Evolutionary conservation across 2,888 invertebrate genomes (phyloP), one percentile per base, ranked within the genome.

Genomic region (Nymphalis urticae): DNA sequence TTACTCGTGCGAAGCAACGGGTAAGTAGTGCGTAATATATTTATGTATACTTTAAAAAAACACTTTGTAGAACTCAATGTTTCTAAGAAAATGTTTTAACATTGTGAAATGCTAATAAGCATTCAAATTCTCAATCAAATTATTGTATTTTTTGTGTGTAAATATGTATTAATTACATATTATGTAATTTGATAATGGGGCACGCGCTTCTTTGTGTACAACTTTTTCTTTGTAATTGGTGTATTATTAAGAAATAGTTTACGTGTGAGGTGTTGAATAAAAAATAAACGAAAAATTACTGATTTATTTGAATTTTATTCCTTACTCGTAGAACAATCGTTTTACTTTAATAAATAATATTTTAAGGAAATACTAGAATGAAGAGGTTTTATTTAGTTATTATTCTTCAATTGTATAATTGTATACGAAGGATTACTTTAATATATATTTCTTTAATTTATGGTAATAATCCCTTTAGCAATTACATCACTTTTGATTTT

Each of bases 191-290:
- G 19, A 32, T 7, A 10, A 58, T 47, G 67, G 60, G 63, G 64
- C 47, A 53, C 50, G 36, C 68, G 56, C 61, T 70, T 70, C 62
- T 60, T 42, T 67, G 51, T 72, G 62, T 66, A 42, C 19, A 68
- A 21, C 66, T 65, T 59, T 19, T n/a, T 68, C 70, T 68, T 70
- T 63, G 6, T 21, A 63, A 70, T 58, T 65, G 66, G 61, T 70
- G 56, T 64, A 68, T 66, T 61, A 42, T 64, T 66, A 64, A 59
- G 42, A 51, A 16, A 62, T 66, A 62, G 53, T 47, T 27, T 53
- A 60, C 21, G 24, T 61, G 67, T 70, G 63, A 63, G 48, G 60
- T 68, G 62, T 64, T 65, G 42, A 66, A 67, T 61, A 64, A 56
- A 48, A 70, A 62, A 61, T 67, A 68, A 70, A 70, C 21, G 24